A percentile compares a stretch with the other conserved stretches of the same genome.
Conservation (phyloP, 2,113 vertebrate genomes). For the Excalfactoria chinensis region DNA sequence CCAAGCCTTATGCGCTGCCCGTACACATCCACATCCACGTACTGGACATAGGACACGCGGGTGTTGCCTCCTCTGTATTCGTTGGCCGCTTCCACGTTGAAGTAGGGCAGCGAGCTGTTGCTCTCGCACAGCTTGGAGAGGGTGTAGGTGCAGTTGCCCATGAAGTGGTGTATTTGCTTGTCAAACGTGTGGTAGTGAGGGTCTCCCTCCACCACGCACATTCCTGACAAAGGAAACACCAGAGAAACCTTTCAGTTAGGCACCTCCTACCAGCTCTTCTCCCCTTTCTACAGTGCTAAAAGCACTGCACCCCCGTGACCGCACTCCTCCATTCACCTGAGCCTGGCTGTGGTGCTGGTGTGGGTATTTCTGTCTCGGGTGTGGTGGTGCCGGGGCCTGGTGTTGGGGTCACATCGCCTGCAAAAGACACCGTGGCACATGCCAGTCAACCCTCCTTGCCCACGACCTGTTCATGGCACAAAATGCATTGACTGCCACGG, state of each 20-base stretch:
- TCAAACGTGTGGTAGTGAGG: constrained; percentile 61
- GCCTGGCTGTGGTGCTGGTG: fast-evolving
- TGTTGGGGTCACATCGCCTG: background rate
- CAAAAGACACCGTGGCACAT: background rate
- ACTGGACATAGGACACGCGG: constrained; percentile 39
- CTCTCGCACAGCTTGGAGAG: constrained; percentile 31
- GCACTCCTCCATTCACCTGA: background rate
- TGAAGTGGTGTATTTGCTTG: constrained; percentile 49
- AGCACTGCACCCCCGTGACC: fast-evolving
- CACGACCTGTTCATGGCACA: background rate
- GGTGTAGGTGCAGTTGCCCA: constrained; percentile 61
- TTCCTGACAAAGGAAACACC: background rate
- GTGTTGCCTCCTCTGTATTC: constrained; percentile 55
- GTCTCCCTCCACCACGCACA: constrained; percentile 39
- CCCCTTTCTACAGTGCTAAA: too few relatives aligned
- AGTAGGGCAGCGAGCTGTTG: constrained; percentile 29
- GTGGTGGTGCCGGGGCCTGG: background rate
- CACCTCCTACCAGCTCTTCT: background rate
- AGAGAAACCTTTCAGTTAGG: background rate
- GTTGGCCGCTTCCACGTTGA: constrained; percentile 61
- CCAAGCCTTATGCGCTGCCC: constrained; percentile 58
- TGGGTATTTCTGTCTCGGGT: background rate
- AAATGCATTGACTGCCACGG: background rate
- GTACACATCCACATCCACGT: constrained; percentile 49
- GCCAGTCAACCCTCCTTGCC: background rate